phyloP scores from a whole-genome alignment of 2,797 vertebrate genomes.

The Euphonia xanthogaster region DNA sequence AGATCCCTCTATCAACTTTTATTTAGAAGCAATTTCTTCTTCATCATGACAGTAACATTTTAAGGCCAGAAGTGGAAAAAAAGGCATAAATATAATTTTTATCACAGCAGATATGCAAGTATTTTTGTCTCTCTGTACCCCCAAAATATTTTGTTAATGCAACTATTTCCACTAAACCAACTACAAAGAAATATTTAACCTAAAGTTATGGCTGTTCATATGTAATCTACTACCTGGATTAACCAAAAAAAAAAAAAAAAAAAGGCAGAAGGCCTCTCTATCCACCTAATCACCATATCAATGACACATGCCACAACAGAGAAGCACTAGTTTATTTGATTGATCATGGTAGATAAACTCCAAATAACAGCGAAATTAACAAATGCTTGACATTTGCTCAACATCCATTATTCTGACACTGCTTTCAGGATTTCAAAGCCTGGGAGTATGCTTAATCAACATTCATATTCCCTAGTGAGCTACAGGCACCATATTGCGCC shows the following conservation, averaged over 20 bases:
- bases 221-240: constrained; percentile 78
- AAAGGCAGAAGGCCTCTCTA: constrained; percentile 84
- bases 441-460: constrained; percentile 99
- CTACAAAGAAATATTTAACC: constrained; percentile 59
- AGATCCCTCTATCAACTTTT: not conserved
- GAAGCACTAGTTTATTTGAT: constrained; percentile 87
- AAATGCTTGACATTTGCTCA: constrained; percentile 99
- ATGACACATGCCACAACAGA: constrained; percentile 98
- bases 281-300: constrained; percentile 99
- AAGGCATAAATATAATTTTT: not conserved
- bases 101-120: not conserved
- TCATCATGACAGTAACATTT: not conserved
- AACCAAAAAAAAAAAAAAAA: not conserved
- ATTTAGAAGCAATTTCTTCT: not conserved
- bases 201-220: constrained; percentile 52
- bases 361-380: constrained; percentile 99
- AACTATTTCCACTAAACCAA: constrained; percentile 64
- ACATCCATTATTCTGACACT: constrained; percentile 99
- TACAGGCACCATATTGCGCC: constrained; percentile 97
- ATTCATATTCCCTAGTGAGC: constrained; percentile 99
- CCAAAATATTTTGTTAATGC: constrained; percentile 54
- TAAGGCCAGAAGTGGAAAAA: not conserved
- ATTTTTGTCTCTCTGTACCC: not conserved
- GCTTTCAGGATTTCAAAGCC: constrained; percentile 99
- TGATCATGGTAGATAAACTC: constrained; percentile 98